Conservation (phyloP, 2,797 vertebrate species). For the Micromesistius poutassou region DNA sequence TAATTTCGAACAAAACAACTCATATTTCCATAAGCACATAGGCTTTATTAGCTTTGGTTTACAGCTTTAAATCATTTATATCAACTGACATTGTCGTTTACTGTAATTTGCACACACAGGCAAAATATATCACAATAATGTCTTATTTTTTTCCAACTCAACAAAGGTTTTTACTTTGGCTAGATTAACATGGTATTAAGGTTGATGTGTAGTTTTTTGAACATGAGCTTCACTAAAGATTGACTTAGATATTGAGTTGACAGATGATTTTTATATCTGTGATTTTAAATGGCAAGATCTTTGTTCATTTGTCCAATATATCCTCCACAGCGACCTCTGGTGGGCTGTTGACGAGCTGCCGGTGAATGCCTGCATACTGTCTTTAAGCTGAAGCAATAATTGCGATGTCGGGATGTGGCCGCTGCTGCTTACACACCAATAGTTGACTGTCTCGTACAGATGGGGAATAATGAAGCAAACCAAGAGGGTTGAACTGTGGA, state of each 20-base stretch:
- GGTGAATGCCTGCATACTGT: slow-evolving; percentile 30
- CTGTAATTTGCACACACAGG: not conserved
- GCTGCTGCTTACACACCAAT: slow-evolving; percentile 37
- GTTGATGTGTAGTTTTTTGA: slow-evolving; percentile 32
- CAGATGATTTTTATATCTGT: slow-evolving; percentile 57
- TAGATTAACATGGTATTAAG: not conserved
- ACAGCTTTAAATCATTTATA: not conserved
- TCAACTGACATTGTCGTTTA: not conserved
- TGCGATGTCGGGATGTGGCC: slow-evolving; percentile 25
- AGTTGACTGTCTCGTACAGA: slow-evolving; percentile 37
- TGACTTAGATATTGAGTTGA: slow-evolving; percentile 53
- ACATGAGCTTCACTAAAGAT: slow-evolving; percentile 39
- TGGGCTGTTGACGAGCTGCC: slow-evolving; percentile 26
- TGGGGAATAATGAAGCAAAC: slow-evolving; percentile 53
- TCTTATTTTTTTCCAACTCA: not conserved
- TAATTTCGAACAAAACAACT: not conserved
- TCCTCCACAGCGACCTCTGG: slow-evolving; percentile 52
- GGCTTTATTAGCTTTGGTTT: not conserved
- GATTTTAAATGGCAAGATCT: slow-evolving; percentile 59
- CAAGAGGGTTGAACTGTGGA: slow-evolving; percentile 46
- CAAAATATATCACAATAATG: not conserved
- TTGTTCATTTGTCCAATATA: slow-evolving; percentile 41
- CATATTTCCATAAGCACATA: not conserved
- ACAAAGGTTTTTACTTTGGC: not conserved
- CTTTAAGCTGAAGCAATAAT: slow-evolving; percentile 59